Evolutionary conservation across 2,797 vertebrate species (phyloP).

Genomic region (Poecilia velifera): DNA sequence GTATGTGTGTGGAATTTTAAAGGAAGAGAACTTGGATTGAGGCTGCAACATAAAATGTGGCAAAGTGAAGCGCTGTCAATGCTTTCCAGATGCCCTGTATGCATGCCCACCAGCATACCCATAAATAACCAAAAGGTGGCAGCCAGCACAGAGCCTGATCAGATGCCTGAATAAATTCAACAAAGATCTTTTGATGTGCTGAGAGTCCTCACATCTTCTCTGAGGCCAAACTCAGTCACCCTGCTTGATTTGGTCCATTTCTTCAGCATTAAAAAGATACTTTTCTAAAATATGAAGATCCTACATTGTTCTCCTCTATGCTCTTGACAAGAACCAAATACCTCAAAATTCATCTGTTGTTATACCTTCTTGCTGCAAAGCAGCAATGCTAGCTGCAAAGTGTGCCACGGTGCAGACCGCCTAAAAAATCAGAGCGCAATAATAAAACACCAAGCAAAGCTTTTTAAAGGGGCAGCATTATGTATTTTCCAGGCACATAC

Average conservation of each 20-base stretch:
- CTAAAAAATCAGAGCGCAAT: too few species aligned
- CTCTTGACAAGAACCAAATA: not conserved
- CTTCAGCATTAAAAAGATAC: not conserved
- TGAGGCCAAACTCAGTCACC: not conserved
- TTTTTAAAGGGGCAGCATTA: too few species aligned
- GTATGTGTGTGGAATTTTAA: too few species aligned
- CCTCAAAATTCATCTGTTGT: not conserved
- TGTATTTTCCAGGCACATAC: too few species aligned
- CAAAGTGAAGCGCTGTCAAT: too few species aligned
- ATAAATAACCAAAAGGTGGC: not conserved
- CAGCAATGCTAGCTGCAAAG: too few species aligned
- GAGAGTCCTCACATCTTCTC: not conserved
- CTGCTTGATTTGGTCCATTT: not conserved
- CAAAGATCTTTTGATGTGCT: not conserved
- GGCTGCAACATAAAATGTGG: too few species aligned
- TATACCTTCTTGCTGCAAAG: not conserved
- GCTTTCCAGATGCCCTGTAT: too few species aligned
- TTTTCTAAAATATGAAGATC: not conserved
- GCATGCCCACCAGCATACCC: not conserved
- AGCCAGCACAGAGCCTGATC: not conserved
- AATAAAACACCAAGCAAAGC: too few species aligned
- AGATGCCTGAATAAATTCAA: too few species aligned
- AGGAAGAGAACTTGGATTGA: too few species aligned
- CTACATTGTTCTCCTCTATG: not conserved
- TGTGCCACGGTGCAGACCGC: too few species aligned